Percentiles rank a stretch among this genome's conserved stretches.
Evolutionary conservation across 2,888 invertebrate genomes (phyloP).

Genomic region (Dysmachus trigonus): DNA sequence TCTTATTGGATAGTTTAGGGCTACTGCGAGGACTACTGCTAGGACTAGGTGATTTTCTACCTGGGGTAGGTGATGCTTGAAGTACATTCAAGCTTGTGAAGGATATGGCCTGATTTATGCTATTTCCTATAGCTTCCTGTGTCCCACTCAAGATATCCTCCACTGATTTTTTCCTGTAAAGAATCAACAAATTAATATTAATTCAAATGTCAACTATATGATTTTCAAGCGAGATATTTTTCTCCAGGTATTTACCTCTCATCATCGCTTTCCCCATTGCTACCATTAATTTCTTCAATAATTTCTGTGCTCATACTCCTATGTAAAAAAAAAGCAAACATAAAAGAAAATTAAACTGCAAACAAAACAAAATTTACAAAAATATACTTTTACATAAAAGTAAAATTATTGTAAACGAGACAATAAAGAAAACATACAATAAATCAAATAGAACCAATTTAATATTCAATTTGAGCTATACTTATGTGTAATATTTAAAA

Average conservation of each 20-base stretch:
- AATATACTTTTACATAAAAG: not conserved
- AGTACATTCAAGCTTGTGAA: constrained; percentile 68
- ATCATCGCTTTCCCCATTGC: not conserved
- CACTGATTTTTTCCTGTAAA: constrained; percentile 71
- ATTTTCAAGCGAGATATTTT: not conserved
- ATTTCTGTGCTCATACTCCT: constrained; percentile 26
- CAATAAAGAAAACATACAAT: not conserved
- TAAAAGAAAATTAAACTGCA: not conserved
- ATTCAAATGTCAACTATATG: not conserved
- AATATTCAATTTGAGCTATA: not conserved
- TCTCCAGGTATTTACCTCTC: not conserved
- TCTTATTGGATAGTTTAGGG: constrained; percentile 58
- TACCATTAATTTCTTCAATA: constrained; percentile 9
- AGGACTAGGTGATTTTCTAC: constrained; percentile 47
- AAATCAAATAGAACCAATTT: not conserved
- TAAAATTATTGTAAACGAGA: not conserved
- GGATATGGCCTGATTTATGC: constrained; percentile 71
- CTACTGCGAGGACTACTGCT: constrained; percentile 60
- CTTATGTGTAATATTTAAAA: no score
- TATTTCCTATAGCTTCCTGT: constrained; percentile 73
- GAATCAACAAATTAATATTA: constrained; percentile 33
- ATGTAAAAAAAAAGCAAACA: constrained; percentile 8
- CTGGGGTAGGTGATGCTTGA: constrained; percentile 64
- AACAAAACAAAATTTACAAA: not conserved
- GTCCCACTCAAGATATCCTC: constrained; percentile 73